phyloP scores from a whole-genome alignment of 2,113 vertebrate species.

The Symphodus melops region DNA sequence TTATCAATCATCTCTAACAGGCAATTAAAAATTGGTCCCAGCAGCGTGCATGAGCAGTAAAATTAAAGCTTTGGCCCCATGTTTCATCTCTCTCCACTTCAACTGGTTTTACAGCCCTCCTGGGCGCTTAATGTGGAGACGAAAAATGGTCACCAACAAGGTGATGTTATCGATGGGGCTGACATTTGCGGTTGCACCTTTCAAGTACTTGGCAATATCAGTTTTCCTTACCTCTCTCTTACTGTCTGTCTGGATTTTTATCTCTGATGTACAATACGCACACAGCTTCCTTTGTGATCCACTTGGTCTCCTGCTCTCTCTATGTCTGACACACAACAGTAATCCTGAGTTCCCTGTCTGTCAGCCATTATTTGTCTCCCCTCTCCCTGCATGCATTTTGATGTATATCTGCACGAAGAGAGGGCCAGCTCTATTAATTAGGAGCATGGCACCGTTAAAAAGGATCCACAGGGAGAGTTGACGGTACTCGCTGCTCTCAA shows the following conservation, averaged over 20 bases:
- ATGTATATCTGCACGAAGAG: constrained; percentile 36
- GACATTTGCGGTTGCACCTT: constrained; percentile 63
- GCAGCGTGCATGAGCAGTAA: constrained; percentile 1
- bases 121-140: constrained; percentile 14
- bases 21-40: constrained; percentile 40
- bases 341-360: constrained; percentile 17
- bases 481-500: constrained; percentile 52
- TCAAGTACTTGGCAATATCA: constrained; percentile 38
- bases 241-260: not conserved
- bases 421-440: constrained; percentile 65
- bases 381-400: constrained; percentile 30
- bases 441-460: constrained; percentile 47
- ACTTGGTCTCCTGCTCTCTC: not conserved
- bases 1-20: constrained; percentile 35
- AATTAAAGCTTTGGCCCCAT: constrained; percentile 37
- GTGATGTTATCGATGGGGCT: constrained; percentile 48
- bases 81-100: constrained; percentile 34
- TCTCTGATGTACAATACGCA: not conserved
- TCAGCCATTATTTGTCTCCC: constrained; percentile 51
- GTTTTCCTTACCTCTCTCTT: constrained; percentile 29
- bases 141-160: constrained; percentile 50
- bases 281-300: constrained; percentile 2
- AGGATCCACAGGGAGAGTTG: constrained; percentile 56
- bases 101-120: constrained; percentile 25
- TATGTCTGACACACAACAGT: constrained; percentile 14